Conservation (phyloP, 2,113 vertebrate genomes). For the Corythornis vintsioides region DNA sequence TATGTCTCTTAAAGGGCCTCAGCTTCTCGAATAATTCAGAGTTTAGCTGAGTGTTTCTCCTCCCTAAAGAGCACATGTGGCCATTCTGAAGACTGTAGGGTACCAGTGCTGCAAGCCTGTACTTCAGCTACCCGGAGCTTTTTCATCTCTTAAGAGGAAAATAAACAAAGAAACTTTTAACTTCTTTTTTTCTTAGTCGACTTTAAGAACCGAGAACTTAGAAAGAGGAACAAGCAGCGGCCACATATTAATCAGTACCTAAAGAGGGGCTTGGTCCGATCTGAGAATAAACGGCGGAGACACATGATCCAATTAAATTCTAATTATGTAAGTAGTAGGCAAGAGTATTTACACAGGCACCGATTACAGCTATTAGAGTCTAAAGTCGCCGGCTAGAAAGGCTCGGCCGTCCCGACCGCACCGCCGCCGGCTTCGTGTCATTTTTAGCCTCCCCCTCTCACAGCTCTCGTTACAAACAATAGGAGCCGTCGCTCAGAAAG, state of each 20-base stretch:
- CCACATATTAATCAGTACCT: not conserved
- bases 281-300: conserved; percentile 52
- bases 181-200: not conserved
- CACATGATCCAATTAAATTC: conserved; percentile 53
- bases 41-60: not conserved
- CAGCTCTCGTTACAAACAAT: not conserved
- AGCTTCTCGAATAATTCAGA: not conserved
- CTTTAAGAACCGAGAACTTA: not conserved
- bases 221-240: not conserved
- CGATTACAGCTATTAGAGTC: conserved; percentile 30
- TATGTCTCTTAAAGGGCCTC: not conserved
- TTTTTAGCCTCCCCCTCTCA: not conserved
- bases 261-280: conserved; percentile 17
- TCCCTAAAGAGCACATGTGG: not conserved
- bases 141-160: not conserved
- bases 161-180: not conserved
- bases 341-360: conserved; percentile 44
- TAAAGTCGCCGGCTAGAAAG: conserved; percentile 4
- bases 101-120: not conserved
- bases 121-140: not conserved
- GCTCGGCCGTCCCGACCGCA: not conserved
- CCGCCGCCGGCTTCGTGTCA: not conserved
- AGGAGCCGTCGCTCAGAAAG: not conserved
- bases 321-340: conserved; percentile 63
- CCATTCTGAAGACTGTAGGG: not conserved